Conservation (phyloP, 2,797 vertebrate genomes). For the Cossypha polioptera region DNA sequence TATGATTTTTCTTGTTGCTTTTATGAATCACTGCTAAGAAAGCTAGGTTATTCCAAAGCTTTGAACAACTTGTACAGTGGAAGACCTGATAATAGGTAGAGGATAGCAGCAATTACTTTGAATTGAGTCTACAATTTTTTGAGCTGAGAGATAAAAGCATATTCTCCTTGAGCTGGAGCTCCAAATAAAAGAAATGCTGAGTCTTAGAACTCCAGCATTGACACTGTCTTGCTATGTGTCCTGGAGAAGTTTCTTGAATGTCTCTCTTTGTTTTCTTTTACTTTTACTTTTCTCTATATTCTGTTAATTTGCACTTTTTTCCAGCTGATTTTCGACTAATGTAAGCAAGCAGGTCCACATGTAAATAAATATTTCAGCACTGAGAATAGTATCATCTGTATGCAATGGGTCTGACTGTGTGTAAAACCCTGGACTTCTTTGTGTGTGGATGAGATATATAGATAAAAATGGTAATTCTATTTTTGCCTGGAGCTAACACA, state of each 20-base stretch:
- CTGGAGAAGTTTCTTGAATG: neutral
- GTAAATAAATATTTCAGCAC: neutral
- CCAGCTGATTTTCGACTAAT: neutral
- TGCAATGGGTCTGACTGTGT: neutral
- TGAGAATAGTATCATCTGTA: neutral
- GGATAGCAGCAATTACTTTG: neutral
- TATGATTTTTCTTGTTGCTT: constrained; percentile 23
- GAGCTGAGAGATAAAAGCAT: neutral
- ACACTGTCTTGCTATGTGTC: neutral
- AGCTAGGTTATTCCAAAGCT: neutral
- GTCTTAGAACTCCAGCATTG: neutral
- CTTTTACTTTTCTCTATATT: neutral
- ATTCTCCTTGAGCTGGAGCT: neutral
- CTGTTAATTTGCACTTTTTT: neutral
- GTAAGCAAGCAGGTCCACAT: neutral
- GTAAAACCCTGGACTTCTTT: neutral
- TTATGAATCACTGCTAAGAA: constrained; percentile 4
- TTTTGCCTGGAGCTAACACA: neutral
- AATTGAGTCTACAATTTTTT: neutral
- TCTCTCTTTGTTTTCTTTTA: neutral
- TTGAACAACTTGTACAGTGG: neutral
- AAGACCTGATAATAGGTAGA: neutral
- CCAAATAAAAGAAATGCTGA: neutral
- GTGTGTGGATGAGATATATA: neutral
- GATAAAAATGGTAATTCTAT: neutral